A percentile compares a stretch with the other conserved stretches of the same genome.
Evolutionary conservation across 2,888 invertebrate genomes (phyloP).

Genomic region (Lochmaea crataegi): DNA sequence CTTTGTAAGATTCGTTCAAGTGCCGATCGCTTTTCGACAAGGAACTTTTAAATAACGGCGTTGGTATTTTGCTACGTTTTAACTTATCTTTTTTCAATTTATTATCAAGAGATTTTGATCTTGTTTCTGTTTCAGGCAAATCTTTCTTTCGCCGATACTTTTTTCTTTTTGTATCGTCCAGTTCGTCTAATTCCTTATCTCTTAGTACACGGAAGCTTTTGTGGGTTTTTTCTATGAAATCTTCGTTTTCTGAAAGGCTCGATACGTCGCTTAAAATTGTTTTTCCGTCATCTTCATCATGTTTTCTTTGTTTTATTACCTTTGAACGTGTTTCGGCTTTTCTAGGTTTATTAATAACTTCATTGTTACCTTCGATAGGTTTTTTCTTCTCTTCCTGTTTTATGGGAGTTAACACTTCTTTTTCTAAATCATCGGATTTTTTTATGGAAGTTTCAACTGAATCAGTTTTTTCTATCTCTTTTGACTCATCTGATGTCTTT

Average conservation of each 20-base stretch:
- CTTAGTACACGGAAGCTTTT: slow-evolving; percentile 61
- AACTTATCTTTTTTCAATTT: slow-evolving; percentile 42
- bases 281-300: slow-evolving; percentile 29
- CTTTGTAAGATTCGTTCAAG: slow-evolving; percentile 48
- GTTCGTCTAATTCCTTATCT: slow-evolving; percentile 50
- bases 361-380: not conserved
- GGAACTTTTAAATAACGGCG: slow-evolving; percentile 50
- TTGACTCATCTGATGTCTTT: not conserved
- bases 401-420: not conserved
- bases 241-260: slow-evolving; percentile 47
- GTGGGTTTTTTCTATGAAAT: slow-evolving; percentile 51
- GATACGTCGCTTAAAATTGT: slow-evolving; percentile 38
- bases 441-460: not conserved
- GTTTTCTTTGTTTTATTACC: slow-evolving; percentile 5
- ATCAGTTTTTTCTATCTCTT: slow-evolving; percentile 27
- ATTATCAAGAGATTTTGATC: slow-evolving; percentile 57
- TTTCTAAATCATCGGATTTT: not conserved
- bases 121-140: slow-evolving; percentile 34
- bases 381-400: slow-evolving; percentile 27
- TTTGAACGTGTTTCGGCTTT: not conserved
- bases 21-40: slow-evolving; percentile 60
- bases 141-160: slow-evolving; percentile 38
- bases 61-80: slow-evolving; percentile 58
- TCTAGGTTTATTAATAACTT: not conserved
- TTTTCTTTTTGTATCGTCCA: slow-evolving; percentile 44